Percentiles rank a stretch among this genome's conserved stretches.
Evolutionary conservation across 2,113 vertebrate species (phyloP).

Genomic region (Dinomys branickii): DNA sequence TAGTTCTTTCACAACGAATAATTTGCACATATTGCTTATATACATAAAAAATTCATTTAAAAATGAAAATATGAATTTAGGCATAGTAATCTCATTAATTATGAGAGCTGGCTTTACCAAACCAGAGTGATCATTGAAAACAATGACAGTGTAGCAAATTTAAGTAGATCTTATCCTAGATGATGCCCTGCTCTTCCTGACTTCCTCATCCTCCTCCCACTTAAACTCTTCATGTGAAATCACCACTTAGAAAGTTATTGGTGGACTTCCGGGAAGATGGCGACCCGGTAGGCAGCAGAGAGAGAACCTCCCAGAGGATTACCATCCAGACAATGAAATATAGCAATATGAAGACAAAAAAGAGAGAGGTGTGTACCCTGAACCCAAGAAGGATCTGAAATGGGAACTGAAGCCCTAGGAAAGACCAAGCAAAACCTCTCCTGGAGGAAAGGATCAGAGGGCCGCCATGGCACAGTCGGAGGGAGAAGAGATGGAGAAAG

Average conservation of each 20-base stretch:
- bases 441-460: no score
- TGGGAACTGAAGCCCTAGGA: no score
- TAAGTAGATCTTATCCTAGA: not conserved
- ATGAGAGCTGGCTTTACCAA: conserved; percentile 2
- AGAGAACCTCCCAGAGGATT: no score
- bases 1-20: not conserved
- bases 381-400: no score
- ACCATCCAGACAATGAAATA: no score
- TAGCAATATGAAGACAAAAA: no score
- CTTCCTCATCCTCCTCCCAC: not conserved
- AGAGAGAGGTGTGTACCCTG: no score
- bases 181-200: not conserved
- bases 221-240: not conserved
- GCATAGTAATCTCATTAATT: not conserved
- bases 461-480: no score
- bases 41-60: not conserved
- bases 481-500: no score
- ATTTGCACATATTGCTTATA: not conserved
- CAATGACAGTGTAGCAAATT: not conserved
- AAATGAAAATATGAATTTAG: not conserved
- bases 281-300: no score
- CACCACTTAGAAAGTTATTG: not conserved
- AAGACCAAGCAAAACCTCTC: no score
- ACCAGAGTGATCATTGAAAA: not conserved
- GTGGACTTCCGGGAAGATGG: no score